Evolutionary conservation across 1,140 invertebrate species (phyloP), one percentile per base, ranked within the genome.

Genomic region (Bombus fervidus): DNA sequence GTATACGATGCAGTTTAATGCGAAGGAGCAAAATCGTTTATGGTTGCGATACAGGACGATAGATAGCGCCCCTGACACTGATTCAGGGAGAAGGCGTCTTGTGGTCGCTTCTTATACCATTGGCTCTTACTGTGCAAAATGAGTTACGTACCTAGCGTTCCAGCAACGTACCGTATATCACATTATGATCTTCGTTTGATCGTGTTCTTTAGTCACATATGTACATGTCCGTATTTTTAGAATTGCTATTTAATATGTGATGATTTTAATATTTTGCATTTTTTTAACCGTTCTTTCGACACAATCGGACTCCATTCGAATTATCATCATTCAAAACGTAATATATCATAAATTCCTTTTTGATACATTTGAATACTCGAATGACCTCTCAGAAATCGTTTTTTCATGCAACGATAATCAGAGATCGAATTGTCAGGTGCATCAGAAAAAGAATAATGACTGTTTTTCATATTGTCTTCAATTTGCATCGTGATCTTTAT

Each of bases 111-210:
- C 85, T 75, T 86, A 76, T 75, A 73, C 72, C 81, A 83, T 89
- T 86, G 87, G 82, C 86, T 85, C 88, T 89, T 89, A 87, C 88
- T 89, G 88, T 89, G 88, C 71, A 89, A 89, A 89, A 85, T 86
- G 68, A 85, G 77, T 85, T 85, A 80, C 25, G 83, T 89, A 89
- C 88, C 87, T 89, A 89, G 85, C 88, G 88, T 86, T 81, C 37
- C 76, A 85, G 87, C 81, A 89, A 86, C 81, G 80, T 80, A 10
- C 68, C 80, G 85, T 83, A 83, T 80, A 80, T 73, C 77, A 80
- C 68, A 80, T 80, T 59, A 57, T 85, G 83, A 85, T 85, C 83
- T 85, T 85, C 78, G 79, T 85, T 85, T 85, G 64, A 72, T 85
- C 84, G 84, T 68, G 78, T 71, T 85, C 22, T 53, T 66, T 25